Conservation (phyloP, 2,113 vertebrate species). For the Hemichromis elongatus region DNA sequence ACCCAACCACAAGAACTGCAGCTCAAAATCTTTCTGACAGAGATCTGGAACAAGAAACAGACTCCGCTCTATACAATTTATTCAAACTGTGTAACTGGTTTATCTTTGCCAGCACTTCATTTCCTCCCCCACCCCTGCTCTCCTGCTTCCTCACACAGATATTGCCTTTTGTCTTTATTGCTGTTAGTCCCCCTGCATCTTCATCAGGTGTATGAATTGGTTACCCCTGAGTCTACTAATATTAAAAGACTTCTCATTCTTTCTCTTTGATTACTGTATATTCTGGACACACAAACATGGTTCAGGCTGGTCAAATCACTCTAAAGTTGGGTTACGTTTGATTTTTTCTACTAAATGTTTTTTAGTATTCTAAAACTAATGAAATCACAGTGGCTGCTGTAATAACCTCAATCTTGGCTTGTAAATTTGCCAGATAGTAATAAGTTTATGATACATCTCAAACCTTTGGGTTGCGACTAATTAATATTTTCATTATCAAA, state of each 20-base stretch:
- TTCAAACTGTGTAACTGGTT: neutral
- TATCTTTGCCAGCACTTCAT: neutral
- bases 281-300: neutral
- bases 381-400: neutral
- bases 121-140: neutral
- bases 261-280: neutral
- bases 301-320: neutral
- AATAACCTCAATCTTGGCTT: neutral
- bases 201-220: neutral
- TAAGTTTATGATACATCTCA: neutral
- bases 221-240: neutral
- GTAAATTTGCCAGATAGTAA: neutral
- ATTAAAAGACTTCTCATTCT: neutral
- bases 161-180: neutral
- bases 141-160: neutral
- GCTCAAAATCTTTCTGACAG: constrained; percentile 6
- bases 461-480: neutral
- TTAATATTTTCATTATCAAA: neutral
- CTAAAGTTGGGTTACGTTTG: neutral
- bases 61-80: neutral
- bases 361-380: neutral
- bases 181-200: neutral
- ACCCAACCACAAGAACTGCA: constrained; percentile 32
- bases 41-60: constrained; percentile 2
- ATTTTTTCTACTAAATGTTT: neutral